Percentiles rank a stretch among this genome's conserved stretches.
These are phyloP conservation scores for Apeltes quadracus DNA, from an alignment of 2,113 vertebrate genomes.

Conservation along the genomic window DNA sequence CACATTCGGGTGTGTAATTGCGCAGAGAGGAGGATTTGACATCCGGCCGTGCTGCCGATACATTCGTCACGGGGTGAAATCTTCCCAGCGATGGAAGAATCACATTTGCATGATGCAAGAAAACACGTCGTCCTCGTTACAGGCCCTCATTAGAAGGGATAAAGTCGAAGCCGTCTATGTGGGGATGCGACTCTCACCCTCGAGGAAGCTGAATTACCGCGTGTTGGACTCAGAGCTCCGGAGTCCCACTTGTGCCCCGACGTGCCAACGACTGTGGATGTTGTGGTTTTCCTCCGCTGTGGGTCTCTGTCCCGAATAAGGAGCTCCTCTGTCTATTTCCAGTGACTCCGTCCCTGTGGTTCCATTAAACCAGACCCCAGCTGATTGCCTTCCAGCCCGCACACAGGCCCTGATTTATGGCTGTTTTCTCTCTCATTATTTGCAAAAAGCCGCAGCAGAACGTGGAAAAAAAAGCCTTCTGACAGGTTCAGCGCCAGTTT, in stretches of 20 bases:
- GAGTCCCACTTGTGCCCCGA: slow-evolving; percentile 9
- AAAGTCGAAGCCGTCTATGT: neutral
- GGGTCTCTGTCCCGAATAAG: slow-evolving; percentile 65
- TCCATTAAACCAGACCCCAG: slow-evolving; percentile 49
- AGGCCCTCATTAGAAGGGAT: slow-evolving; percentile 9
- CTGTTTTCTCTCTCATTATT: slow-evolving; percentile 46
- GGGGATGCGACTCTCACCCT: no score
- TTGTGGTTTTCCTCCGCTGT: slow-evolving; percentile 52
- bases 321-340: slow-evolving; percentile 58
- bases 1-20: slow-evolving; percentile 7
- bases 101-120: neutral
- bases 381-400: slow-evolving; percentile 52
- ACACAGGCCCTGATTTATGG: slow-evolving; percentile 60
- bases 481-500: slow-evolving; percentile 22
- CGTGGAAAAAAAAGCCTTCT: slow-evolving; percentile 26
- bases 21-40: slow-evolving; percentile 4
- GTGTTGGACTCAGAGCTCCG: no score
- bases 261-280: slow-evolving; percentile 61
- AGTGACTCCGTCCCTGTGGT: slow-evolving; percentile 61
- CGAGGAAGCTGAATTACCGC: no score
- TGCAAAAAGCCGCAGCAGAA: neutral
- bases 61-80: neutral
- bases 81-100: neutral
- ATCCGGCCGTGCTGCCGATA: slow-evolving; percentile 19
- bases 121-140: slow-evolving; percentile 8